phyloP scores from a whole-genome alignment of 1,140 invertebrate genomes.

The Apis dorsata region DNA sequence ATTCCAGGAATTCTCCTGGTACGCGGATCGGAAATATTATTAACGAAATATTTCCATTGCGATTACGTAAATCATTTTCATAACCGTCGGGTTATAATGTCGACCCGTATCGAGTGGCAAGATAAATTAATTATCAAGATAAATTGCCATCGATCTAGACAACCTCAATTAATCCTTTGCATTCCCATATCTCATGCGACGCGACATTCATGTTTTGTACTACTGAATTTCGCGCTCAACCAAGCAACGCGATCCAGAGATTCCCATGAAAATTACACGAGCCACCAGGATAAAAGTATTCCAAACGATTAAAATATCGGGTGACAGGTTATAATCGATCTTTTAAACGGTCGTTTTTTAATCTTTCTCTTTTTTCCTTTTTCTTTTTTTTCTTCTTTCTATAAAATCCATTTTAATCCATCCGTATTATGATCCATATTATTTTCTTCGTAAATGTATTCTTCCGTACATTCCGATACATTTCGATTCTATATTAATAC shows the following conservation, averaged over 20 bases:
- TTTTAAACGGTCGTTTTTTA: neutral
- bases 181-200: slow-evolving; percentile 37
- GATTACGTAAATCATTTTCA: slow-evolving; percentile 46
- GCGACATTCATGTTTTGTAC: slow-evolving; percentile 41
- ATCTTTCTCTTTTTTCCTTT: neutral
- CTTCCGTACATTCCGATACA: neutral
- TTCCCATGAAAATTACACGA: neutral
- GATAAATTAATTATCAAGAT: slow-evolving; percentile 51
- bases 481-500: neutral
- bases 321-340: slow-evolving; percentile 13
- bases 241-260: neutral
- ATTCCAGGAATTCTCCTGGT: neutral
- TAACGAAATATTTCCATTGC: slow-evolving; percentile 40
- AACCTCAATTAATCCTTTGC: slow-evolving; percentile 45
- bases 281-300: slow-evolving; percentile 9
- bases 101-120: slow-evolving; percentile 28
- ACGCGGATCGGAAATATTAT: slow-evolving; percentile 1
- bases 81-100: slow-evolving; percentile 40
- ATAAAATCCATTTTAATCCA: neutral
- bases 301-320: slow-evolving; percentile 21
- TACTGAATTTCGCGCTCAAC: slow-evolving; percentile 20
- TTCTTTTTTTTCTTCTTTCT: neutral
- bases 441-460: neutral
- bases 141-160: slow-evolving; percentile 48
- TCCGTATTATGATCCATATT: neutral